Evolutionary conservation across 2,113 vertebrate species (phyloP), one percentile per base, ranked within the genome.

Genomic region (Zosterops lateralis): DNA sequence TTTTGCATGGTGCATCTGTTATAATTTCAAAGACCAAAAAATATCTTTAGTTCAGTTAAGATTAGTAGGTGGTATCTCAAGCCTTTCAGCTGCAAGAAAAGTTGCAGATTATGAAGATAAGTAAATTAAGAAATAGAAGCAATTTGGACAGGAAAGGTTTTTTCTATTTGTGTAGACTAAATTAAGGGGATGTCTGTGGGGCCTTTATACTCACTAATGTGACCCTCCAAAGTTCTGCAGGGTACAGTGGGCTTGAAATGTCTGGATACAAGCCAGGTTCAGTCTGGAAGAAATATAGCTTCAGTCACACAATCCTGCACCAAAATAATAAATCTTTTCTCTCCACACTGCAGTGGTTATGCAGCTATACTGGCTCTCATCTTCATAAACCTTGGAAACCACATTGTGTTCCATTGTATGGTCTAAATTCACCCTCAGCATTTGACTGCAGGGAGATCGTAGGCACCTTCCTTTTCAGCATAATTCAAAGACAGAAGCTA

Each of bases 291-390:
- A 89, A 78, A 82, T 84, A 82, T 5, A 72, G 31, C 25, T 89
- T 89, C 10, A 45, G 84, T 78, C 66, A 62, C 0, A 2, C 58
- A 87, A 26, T 18, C 9, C 19, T 82, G 45, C 31, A 84, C 17
- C 31, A 75, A 71, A 92, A 92, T 48, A 82, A 87, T 89, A 84
- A 89, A 74, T 75, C 57, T 82, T 82, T 84, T 19, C 36, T 82
- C 74, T 80, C 29, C 57, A 47, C 29, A 71, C 72, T 85, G 70
- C 87, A 82, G 66, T 76, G 54, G 31, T 82, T 79, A 48, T 68
- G 50, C 81, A 89, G 58, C 40, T 92, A 32, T 89, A 44, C 29
- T 20, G 17, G 10, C 21, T 78, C 36, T 87, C 66, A 48, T 72
- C 36, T 53, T 65, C 9, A 2, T 36, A 87, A 72, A 40, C 21